Percentiles rank a stretch among this genome's conserved stretches.
Conservation (phyloP, 1,140 invertebrate genomes). For the Antheraea pernyi region DNA sequence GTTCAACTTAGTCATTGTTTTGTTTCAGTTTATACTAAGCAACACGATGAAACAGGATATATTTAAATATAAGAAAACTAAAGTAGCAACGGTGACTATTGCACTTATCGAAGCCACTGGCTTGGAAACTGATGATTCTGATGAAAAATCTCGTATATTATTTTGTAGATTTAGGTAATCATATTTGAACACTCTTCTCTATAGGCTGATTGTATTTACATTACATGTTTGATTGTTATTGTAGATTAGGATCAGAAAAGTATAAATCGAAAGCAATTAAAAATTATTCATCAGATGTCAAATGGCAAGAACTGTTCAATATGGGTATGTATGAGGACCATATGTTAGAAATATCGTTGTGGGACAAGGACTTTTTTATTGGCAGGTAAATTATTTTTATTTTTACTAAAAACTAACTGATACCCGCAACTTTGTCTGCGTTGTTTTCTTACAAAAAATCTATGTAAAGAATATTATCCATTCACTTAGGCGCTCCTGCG, state of each 20-base stretch:
- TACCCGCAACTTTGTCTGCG: no score
- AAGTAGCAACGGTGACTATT: conserved; percentile 58
- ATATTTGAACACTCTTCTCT: not conserved
- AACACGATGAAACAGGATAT: conserved; percentile 49
- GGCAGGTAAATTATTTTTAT: conserved; percentile 39
- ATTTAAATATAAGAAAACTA: conserved; percentile 43
- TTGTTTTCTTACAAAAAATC: no score
- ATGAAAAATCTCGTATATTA: conserved; percentile 48
- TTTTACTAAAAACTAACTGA: not conserved
- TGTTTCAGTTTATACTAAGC: conserved; percentile 57
- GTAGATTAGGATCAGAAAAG: conserved; percentile 61
- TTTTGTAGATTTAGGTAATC: conserved; percentile 54
- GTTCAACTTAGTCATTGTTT: conserved; percentile 4
- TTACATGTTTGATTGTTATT: conserved; percentile 21
- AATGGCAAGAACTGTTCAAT: conserved; percentile 64
- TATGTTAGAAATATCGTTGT: conserved; percentile 50
- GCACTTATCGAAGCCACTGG: conserved; percentile 60
- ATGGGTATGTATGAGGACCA: conserved; percentile 57
- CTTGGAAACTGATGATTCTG: conserved; percentile 38
- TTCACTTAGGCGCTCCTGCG: no score
- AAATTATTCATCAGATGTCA: conserved; percentile 32
- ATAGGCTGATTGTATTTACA: not conserved
- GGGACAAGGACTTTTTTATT: conserved; percentile 52
- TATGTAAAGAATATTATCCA: no score
- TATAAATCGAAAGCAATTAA: conserved; percentile 59